Evolutionary conservation across 2,888 invertebrate species (phyloP).

Genomic region (Sarcophaga variegata): DNA sequence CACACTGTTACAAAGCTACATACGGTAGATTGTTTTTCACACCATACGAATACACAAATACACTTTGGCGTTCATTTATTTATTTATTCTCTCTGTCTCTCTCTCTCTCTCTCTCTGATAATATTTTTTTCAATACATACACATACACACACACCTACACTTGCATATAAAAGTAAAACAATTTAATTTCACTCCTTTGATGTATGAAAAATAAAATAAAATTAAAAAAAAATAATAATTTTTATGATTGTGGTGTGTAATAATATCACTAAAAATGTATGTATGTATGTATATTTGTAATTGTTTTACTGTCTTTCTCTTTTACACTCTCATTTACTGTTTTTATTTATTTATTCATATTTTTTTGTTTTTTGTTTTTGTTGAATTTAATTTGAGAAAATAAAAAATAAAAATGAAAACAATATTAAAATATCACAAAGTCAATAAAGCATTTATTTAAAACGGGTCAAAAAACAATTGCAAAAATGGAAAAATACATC

Average conservation of each 20-base stretch:
- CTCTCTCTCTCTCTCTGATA: background rate
- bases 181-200: constrained; percentile 40
- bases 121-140: background rate
- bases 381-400: background rate
- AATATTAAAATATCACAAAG: background rate
- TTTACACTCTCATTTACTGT: background rate
- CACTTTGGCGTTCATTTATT: constrained; percentile 9
- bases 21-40: background rate
- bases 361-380: background rate
- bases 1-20: background rate
- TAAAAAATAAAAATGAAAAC: background rate
- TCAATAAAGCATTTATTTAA: background rate
- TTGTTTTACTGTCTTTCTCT: background rate
- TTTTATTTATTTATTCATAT: background rate
- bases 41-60: background rate
- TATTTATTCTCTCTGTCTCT: background rate
- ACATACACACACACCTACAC: background rate
- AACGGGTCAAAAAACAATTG: background rate
- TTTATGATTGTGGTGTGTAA: too few species aligned
- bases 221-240: background rate
- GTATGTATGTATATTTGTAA: background rate
- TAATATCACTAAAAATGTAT: background rate
- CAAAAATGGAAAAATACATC: too few species aligned
- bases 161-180: background rate
- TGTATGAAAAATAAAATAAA: background rate